Percentiles rank a stretch among this genome's conserved stretches.
Conservation (phyloP, 2,888 invertebrate species). For the Athetis lepigone region DNA sequence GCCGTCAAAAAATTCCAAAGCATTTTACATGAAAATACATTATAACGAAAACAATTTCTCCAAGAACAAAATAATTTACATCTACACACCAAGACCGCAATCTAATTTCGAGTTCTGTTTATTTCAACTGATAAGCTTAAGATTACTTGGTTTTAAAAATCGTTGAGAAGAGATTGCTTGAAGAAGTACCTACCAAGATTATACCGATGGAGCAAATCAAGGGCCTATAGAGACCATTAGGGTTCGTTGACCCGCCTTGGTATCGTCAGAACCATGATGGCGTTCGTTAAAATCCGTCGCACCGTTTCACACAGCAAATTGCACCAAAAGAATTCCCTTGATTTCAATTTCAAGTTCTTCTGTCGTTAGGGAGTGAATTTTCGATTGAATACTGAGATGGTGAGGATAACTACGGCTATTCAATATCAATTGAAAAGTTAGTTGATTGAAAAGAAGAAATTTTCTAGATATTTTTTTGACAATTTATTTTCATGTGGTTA, state of each 20-base stretch:
- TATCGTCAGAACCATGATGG: slow-evolving; percentile 41
- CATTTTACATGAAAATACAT: not conserved
- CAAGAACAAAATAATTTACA: slow-evolving; percentile 5
- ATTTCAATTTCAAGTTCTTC: slow-evolving; percentile 51
- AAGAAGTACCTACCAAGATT: slow-evolving; percentile 47
- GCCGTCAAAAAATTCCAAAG: too few species aligned
- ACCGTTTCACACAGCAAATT: slow-evolving; percentile 63
- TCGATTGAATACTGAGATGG: slow-evolving; percentile 43
- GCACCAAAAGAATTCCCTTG: slow-evolving; percentile 62
- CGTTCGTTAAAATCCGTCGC: slow-evolving; percentile 66
- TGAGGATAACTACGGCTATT: slow-evolving; percentile 49
- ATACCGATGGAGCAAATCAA: slow-evolving; percentile 53
- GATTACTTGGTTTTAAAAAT: slow-evolving; percentile 43
- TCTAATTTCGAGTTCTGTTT: slow-evolving; percentile 47
- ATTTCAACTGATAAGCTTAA: slow-evolving; percentile 36
- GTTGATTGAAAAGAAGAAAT: slow-evolving; percentile 6
- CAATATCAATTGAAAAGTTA: slow-evolving; percentile 43
- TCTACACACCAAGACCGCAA: slow-evolving; percentile 12
- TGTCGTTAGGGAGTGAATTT: slow-evolving; percentile 53
- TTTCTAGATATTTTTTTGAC: not conserved
- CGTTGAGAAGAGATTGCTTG: slow-evolving; percentile 38
- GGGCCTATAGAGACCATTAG: slow-evolving; percentile 38
- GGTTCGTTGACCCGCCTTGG: slow-evolving; percentile 42
- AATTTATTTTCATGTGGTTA: not conserved
- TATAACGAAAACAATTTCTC: slow-evolving; percentile 9